Evolutionary conservation across 2,113 vertebrate genomes (phyloP).

Genomic region (Xiphorhynchus elegans): DNA sequence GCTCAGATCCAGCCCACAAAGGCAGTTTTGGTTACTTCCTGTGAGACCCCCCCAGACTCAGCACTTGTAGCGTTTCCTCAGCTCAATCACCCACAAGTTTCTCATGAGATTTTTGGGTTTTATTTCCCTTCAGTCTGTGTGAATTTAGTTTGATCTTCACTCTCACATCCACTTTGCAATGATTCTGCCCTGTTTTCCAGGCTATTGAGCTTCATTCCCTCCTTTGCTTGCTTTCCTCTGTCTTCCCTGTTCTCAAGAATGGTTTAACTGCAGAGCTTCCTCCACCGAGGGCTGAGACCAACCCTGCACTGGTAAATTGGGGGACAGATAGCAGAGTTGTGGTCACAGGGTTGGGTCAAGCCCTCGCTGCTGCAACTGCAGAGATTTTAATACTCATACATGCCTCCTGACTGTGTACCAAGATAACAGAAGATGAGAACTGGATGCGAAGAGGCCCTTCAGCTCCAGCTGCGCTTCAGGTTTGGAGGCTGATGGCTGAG

Average conservation of each 20-base stretch:
- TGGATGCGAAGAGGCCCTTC: background rate
- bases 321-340: background rate
- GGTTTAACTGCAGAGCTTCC: background rate
- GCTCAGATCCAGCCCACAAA: background rate
- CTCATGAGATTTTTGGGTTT: background rate
- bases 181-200: background rate
- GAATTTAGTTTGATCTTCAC: background rate
- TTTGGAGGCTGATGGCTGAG: background rate
- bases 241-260: background rate
- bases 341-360: background rate
- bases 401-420: background rate
- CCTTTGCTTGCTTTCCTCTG: background rate
- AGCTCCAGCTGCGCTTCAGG: background rate
- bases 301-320: background rate
- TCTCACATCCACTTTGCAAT: background rate
- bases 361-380: background rate
- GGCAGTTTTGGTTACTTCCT: background rate
- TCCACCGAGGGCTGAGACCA: background rate
- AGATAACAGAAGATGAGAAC: background rate
- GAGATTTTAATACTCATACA: background rate
- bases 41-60: background rate
- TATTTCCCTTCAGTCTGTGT: background rate
- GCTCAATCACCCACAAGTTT: background rate
- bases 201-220: background rate
- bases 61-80: background rate